Base-by-base conservation (phyloP, 2,888 invertebrate species). In the Cinara cedri region DNA sequence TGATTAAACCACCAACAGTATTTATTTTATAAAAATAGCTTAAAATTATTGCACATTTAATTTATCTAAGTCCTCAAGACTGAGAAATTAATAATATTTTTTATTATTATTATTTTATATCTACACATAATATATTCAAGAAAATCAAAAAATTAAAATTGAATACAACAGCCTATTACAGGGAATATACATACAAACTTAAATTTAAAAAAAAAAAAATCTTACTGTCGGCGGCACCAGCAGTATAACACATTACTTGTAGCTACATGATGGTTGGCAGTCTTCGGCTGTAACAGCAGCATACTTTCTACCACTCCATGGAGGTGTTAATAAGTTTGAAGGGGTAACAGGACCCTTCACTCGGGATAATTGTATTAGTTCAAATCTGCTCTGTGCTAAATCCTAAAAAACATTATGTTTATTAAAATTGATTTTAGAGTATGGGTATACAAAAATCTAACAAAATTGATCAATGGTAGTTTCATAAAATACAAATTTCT, bases 291-390 rank as follows among this genome's bases (percentile, higher is more conserved):
- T 42, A 54, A 42, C 46, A 60, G 70, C 60, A 60, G 70, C 60
- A 60, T 78, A 57, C 65, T 86, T 86, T 83, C 86, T 86, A 83
- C 85, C 85, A 82, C 86, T 86, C 54, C 86, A 86, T 0, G 87
- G 87, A 19, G 87, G 87, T 6, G 87, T 87, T 65, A 83, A 76
- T 46, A 83, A 80, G 34, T 81, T 81, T 10, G 74, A 81, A 44
- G 81, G 72, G 3, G 72, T 80, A 13, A 70, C 72, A 13, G 60
- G 72, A 10, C 72, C 71, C 3, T 76, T 74, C 1, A 78, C 46
- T 71, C 51, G 78, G 14, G 76, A 78, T 51, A 68, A 19, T 46
- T 78, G 81, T 46, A 82, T 78, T 11, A 78, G n/a, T 60, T 81
- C 76, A 55, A 82, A 81, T 51, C 81, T 76, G 21, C 72, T 72